Conservation (phyloP, 2,888 invertebrate genomes). For the Orthosia gothica region DNA sequence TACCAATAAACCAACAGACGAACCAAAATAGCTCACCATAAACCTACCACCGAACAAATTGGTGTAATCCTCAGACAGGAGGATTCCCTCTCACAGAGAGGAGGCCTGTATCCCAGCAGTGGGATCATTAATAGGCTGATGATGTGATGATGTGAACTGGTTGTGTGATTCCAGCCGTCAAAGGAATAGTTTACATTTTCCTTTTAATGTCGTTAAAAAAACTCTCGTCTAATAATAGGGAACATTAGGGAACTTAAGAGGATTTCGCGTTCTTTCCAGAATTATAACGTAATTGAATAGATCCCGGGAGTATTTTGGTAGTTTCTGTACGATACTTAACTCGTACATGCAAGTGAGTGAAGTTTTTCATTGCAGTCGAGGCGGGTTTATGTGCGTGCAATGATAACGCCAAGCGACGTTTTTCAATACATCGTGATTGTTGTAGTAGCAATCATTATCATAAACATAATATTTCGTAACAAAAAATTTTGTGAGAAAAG, state of each 20-base stretch:
- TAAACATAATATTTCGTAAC: no score
- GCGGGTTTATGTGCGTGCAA: no score
- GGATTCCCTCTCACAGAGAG: slow-evolving; percentile 49
- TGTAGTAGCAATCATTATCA: no score
- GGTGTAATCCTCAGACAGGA: slow-evolving; percentile 40
- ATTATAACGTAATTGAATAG: slow-evolving; percentile 13
- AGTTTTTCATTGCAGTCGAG: no score
- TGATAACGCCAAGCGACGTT: no score
- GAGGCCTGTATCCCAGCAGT: no score
- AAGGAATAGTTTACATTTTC: slow-evolving; percentile 56
- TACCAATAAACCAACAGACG: slow-evolving; percentile 9
- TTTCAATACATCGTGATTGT: no score
- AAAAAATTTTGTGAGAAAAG: no score
- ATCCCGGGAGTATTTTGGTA: background rate
- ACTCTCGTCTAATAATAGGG: slow-evolving; percentile 23
- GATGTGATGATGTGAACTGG: no score
- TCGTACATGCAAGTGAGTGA: no score
- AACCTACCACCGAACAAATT: slow-evolving; percentile 26
- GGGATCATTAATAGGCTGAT: no score
- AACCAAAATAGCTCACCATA: background rate
- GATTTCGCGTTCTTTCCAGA: background rate
- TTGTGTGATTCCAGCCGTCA: slow-evolving; percentile 42
- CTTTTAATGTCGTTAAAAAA: slow-evolving; percentile 45
- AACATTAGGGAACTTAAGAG: slow-evolving; percentile 12
- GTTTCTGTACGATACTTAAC: no score